phyloP scores from a whole-genome alignment of 2,888 invertebrate species.

The Craniophora ligustri region DNA sequence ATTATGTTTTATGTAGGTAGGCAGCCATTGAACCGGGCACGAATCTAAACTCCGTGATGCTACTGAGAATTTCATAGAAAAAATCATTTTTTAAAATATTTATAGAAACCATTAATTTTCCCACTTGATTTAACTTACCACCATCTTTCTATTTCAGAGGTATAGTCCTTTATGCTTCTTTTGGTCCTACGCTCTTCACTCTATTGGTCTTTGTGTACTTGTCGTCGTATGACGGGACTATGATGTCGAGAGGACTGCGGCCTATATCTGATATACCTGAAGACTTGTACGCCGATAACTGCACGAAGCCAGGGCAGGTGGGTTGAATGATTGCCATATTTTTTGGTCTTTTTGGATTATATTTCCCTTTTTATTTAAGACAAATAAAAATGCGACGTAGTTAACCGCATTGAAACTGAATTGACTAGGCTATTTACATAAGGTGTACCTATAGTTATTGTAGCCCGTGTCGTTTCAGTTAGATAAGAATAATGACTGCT shows the following conservation, averaged over 20 bases:
- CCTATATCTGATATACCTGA: constrained; percentile 75
- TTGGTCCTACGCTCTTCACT: constrained; percentile 91
- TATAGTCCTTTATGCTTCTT: constrained; percentile 92
- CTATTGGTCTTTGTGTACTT: constrained; percentile 92
- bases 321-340: constrained; percentile 4
- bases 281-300: constrained; percentile 84
- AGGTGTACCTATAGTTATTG: too few species aligned
- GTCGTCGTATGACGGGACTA: constrained; percentile 91
- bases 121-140: background rate
- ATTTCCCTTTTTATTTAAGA: background rate
- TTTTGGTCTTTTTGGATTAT: background rate
- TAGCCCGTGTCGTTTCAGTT: too few species aligned
- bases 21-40: too few species aligned
- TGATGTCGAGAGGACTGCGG: constrained; percentile 62
- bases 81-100: too few species aligned
- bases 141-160: constrained; percentile 85
- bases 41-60: too few species aligned
- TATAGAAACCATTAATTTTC: too few species aligned
- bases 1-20: too few species aligned
- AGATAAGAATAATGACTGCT: too few species aligned
- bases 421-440: too few species aligned
- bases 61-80: too few species aligned
- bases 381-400: too few species aligned
- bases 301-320: constrained; percentile 86
- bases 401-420: too few species aligned